Conservation (phyloP, 1,140 invertebrate genomes). For the Drosophila biarmipes region DNA sequence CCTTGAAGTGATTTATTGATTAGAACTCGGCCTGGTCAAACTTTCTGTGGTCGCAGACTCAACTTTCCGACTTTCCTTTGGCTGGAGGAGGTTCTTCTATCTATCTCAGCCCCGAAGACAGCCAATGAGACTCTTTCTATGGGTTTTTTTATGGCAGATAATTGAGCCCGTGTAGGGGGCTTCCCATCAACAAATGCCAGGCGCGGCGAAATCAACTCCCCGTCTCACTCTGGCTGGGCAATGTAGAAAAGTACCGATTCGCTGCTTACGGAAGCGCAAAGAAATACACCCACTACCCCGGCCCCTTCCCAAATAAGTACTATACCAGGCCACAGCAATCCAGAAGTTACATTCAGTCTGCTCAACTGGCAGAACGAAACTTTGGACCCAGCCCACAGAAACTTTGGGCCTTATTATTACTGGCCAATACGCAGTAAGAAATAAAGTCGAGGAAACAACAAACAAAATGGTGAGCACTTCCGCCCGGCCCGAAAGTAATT, state of each 20-base stretch:
- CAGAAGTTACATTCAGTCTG: constrained; percentile 47
- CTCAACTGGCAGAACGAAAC: constrained; percentile 68
- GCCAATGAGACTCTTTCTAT: constrained; percentile 1
- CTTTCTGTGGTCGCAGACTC: constrained; percentile 40
- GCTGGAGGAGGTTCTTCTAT: neutral
- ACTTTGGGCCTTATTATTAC: constrained; percentile 58
- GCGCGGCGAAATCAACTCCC: constrained; percentile 71
- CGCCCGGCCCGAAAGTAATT: constrained; percentile 47
- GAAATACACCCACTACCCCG: constrained; percentile 66
- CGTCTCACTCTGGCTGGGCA: constrained; percentile 19
- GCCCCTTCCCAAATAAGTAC: constrained; percentile 10
- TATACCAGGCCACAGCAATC: neutral
- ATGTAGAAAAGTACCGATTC: constrained; percentile 48
- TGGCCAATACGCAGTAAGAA: constrained; percentile 70
- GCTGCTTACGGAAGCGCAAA: constrained; percentile 80
- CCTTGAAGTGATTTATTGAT: constrained; percentile 85
- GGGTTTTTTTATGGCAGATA: neutral
- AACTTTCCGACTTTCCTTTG: neutral
- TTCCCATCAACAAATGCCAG: constrained; percentile 63
- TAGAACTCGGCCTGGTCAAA: constrained; percentile 56
- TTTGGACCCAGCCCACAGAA: constrained; percentile 47
- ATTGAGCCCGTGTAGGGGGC: constrained; percentile 2
- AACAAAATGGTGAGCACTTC: constrained; percentile 68
- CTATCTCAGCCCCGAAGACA: neutral
- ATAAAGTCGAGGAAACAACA: constrained; percentile 28